Evolutionary conservation across 2,113 vertebrate genomes (phyloP), one percentile per base, ranked within the genome.

Genomic region (Hippocampus zosterae): DNA sequence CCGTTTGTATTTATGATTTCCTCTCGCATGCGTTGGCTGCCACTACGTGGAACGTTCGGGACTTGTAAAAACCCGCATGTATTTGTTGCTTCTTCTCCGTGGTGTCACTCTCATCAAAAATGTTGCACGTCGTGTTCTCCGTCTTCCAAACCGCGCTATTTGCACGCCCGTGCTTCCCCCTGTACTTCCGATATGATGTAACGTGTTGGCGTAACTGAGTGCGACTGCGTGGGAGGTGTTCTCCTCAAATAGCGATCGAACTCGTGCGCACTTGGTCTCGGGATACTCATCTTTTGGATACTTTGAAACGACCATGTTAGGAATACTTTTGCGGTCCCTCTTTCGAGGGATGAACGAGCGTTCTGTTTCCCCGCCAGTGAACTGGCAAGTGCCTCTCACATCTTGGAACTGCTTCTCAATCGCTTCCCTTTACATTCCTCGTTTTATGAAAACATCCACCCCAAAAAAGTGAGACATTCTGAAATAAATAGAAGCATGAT

Each of bases 41-140:
- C 66, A 52, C 29, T 75, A 7, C 65, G 11, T 33, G 12, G 41
- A 57, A 25, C 63, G 16, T 65, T 65, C 72, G 29, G 44, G 18
- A 55, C 29, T 21, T 66, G 42, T 55, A 18, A 78, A 65, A 41
- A 7, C 76, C 63, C 79, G 79, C 82, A 81, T 84, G 77, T 62
- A 33, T 90, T 85, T 67, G 7, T 84, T 69, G 29, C 64, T 65
- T 71, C 80, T 74, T 70, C 81, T 76, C 71, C 83, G 73, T 83
- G 71, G 23, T 89, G 72, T 76, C 62, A 57, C 75, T 90, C 46
- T 50, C 59, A 62, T 67, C n/a, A 48, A 65, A 37, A 44, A 65
- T 65, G 63, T 70, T 80, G 41, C 69, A 61, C 9, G 65, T 56
- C 55, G 52, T 72, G 21, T 66, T 68, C 8, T 27, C 53, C 65